Conservation (phyloP, 2,113 vertebrate species). For the Guaruba guarouba region DNA sequence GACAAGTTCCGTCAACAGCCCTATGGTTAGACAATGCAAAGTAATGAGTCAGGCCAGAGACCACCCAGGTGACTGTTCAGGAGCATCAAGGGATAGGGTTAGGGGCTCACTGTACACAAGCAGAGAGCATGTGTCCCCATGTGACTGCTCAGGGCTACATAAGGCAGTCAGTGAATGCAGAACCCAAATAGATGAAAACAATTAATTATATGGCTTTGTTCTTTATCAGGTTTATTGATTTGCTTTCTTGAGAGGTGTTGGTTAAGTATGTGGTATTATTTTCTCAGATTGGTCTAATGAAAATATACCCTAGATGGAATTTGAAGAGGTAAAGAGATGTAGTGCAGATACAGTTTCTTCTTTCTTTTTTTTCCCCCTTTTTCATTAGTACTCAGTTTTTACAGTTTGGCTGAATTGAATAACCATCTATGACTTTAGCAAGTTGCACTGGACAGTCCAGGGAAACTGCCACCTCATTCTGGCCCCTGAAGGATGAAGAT, state of each 20-base stretch:
- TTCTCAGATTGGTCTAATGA: neutral
- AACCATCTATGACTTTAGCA: neutral
- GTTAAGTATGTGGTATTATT: neutral
- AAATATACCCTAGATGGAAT: neutral
- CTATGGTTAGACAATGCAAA: neutral
- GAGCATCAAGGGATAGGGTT: neutral
- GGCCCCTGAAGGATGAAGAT: neutral
- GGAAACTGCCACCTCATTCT: neutral
- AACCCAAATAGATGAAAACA: accelerated
- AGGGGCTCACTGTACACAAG: neutral
- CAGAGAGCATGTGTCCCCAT: neutral
- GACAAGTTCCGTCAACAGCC: neutral
- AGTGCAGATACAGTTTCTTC: neutral
- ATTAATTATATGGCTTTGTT: neutral
- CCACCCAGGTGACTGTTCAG: neutral
- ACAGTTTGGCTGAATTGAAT: neutral
- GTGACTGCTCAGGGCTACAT: neutral
- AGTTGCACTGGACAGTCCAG: neutral
- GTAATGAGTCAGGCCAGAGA: neutral
- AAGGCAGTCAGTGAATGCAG: neutral
- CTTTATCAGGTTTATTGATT: neutral
- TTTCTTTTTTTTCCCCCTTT: accelerated
- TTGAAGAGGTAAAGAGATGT: neutral
- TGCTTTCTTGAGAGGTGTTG: neutral
- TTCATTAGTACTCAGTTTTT: neutral